Evolutionary conservation across 2,797 vertebrate genomes (phyloP).

Genomic region (Sarcophilus harrisii): DNA sequence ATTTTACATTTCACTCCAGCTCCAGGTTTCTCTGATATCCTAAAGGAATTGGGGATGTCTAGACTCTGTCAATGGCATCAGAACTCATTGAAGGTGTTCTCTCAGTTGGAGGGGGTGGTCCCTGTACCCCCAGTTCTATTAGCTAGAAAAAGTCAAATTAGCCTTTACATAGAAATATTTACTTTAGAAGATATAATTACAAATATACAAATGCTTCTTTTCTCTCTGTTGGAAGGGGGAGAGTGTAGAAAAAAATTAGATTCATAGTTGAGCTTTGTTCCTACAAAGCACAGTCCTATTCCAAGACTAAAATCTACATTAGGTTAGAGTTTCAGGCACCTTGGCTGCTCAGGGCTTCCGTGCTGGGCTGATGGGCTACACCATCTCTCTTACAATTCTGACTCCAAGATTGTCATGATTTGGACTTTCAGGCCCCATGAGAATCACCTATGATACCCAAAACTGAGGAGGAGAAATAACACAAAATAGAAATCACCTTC

Average conservation of each 20-base stretch:
- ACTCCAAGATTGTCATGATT: not conserved
- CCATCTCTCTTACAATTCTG: not conserved
- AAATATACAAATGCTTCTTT: not conserved
- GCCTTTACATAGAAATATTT: not conserved
- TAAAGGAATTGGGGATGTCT: not conserved
- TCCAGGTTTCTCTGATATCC: not conserved
- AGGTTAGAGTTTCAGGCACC: not conserved
- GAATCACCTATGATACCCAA: not conserved
- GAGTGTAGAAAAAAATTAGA: not conserved
- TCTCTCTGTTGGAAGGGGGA: not conserved
- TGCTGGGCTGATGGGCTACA: not conserved
- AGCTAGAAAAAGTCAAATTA: not conserved
- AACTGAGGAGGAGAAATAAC: not conserved
- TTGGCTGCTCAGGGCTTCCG: not conserved
- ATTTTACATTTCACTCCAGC: not conserved
- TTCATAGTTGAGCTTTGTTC: not conserved
- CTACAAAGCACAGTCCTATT: not conserved
- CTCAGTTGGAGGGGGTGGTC: not conserved
- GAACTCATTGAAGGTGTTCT: not conserved
- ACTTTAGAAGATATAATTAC: not conserved
- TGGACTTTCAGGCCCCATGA: not conserved
- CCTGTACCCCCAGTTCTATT: not conserved
- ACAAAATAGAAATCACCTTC: not conserved
- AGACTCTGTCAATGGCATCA: not conserved
- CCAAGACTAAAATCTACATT: not conserved